Percentiles rank a stretch among this genome's conserved stretches.
Evolutionary conservation across 2,888 invertebrate species (phyloP).

Genomic region (Drosophila eohydei): DNA sequence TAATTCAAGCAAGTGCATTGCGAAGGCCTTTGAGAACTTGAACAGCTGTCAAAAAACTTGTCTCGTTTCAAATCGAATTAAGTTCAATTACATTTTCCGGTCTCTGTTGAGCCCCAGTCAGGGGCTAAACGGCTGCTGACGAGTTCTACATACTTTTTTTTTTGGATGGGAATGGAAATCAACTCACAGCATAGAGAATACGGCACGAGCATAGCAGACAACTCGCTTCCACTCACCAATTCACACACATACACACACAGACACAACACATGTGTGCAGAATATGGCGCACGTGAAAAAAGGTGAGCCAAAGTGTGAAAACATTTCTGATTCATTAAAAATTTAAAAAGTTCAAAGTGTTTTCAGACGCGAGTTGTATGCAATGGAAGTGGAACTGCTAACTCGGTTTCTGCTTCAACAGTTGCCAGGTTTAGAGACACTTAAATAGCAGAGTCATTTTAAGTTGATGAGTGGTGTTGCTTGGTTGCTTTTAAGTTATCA

Average conservation of each 20-base stretch:
- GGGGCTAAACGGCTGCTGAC: slow-evolving; percentile 41
- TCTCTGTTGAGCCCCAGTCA: slow-evolving; percentile 37
- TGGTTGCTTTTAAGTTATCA: neutral
- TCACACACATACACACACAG: slow-evolving; percentile 8
- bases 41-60: slow-evolving; percentile 77
- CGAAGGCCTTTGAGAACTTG: slow-evolving; percentile 66
- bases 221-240: slow-evolving; percentile 17
- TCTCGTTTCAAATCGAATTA: slow-evolving; percentile 79
- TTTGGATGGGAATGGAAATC: slow-evolving; percentile 67
- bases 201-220: slow-evolving; percentile 46
- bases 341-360: slow-evolving; percentile 85
- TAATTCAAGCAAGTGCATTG: slow-evolving; percentile 18
- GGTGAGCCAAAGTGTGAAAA: slow-evolving; percentile 77
- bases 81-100: slow-evolving; percentile 75
- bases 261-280: slow-evolving; percentile 34
- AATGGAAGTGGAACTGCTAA: slow-evolving; percentile 39
- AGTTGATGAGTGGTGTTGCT: slow-evolving; percentile 1
- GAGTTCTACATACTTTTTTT: slow-evolving; percentile 36
- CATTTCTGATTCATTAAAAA: slow-evolving; percentile 84
- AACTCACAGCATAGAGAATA: slow-evolving; percentile 51
- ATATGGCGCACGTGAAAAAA: slow-evolving; percentile 46
- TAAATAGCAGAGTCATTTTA: slow-evolving; percentile 23
- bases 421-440: slow-evolving; percentile 33
- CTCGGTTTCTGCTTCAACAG: slow-evolving; percentile 24
- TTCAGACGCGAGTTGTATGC: slow-evolving; percentile 61